Evolutionary conservation across 1,140 invertebrate genomes (phyloP).

Genomic region (Zaprionus taronus): DNA sequence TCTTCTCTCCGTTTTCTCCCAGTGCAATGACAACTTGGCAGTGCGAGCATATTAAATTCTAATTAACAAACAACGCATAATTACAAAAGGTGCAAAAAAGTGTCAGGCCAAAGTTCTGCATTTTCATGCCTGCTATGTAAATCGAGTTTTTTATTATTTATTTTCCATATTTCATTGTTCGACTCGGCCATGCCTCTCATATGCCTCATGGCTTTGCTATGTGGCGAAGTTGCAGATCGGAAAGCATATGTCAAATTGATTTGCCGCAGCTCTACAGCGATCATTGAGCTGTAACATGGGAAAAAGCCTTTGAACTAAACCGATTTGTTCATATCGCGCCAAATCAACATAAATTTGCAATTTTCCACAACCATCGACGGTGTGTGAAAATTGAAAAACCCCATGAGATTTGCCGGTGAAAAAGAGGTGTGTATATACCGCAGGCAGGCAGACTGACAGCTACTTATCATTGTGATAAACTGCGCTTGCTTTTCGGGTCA

Average conservation of each 20-base stretch:
- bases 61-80: conserved; percentile 66
- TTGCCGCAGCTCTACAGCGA: conserved; percentile 57
- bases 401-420: conserved; percentile 4
- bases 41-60: conserved; percentile 63
- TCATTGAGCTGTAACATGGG: conserved; percentile 71
- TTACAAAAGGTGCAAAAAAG: conserved; percentile 37
- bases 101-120: conserved; percentile 20
- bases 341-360: conserved; percentile 59
- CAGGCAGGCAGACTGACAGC: conserved; percentile 20
- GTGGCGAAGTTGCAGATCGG: conserved; percentile 19
- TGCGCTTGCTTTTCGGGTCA: conserved; percentile 40
- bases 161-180: conserved; percentile 22
- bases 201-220: conserved; percentile 44
- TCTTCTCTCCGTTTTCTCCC: not conserved
- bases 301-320: conserved; percentile 68
- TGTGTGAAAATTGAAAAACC: conserved; percentile 24
- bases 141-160: conserved; percentile 27
- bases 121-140: conserved; percentile 25
- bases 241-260: conserved; percentile 74
- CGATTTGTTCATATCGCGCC: conserved; percentile 49
- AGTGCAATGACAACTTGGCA: conserved; percentile 26
- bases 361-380: conserved; percentile 36
- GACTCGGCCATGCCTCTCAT: conserved; percentile 11
- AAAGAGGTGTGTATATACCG: conserved; percentile 26
- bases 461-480: conserved; percentile 48